Percentiles rank a stretch among this genome's conserved stretches.
Conservation (phyloP, 2,797 vertebrate genomes). For the Leptoclinus maculatus region DNA sequence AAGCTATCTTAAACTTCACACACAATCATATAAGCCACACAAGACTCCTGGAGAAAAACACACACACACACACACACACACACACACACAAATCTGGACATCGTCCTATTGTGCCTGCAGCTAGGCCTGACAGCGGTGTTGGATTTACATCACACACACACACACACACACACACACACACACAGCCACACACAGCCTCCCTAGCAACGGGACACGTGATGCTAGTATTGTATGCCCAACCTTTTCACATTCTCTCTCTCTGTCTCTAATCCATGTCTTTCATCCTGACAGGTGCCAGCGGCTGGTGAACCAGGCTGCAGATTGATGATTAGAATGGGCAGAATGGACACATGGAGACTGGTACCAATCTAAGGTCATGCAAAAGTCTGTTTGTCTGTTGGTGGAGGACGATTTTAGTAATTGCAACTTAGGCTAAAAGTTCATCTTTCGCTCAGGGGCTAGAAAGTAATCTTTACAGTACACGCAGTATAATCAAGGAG, state of each 20-base stretch:
- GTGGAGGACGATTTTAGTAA: slow-evolving; percentile 35
- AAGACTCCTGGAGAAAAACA: slow-evolving; percentile 44
- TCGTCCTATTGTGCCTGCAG: slow-evolving; percentile 71
- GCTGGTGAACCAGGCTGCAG: slow-evolving; percentile 73
- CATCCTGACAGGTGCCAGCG: slow-evolving; percentile 81
- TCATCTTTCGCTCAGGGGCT: slow-evolving; percentile 28
- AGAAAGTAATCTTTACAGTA: slow-evolving; percentile 11
- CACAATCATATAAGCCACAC: slow-evolving; percentile 67
- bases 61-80: slow-evolving; percentile 41
- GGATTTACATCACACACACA: slow-evolving; percentile 68
- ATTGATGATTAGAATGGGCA: slow-evolving; percentile 77
- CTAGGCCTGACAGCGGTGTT: slow-evolving; percentile 74
- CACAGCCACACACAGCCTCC: slow-evolving; percentile 59
- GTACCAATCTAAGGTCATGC: slow-evolving; percentile 72
- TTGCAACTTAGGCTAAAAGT: slow-evolving; percentile 44
- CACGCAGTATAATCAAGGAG: slow-evolving; percentile 10
- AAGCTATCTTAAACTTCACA: slow-evolving; percentile 69
- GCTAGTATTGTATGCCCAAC: slow-evolving; percentile 74
- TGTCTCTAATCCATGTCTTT: slow-evolving; percentile 80
- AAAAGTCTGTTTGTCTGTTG: slow-evolving; percentile 44
- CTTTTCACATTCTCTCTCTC: slow-evolving; percentile 72
- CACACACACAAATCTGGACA: slow-evolving; percentile 69
- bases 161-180: slow-evolving; percentile 22
- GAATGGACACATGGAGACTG: slow-evolving; percentile 72
- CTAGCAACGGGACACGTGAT: slow-evolving; percentile 76